Percentiles rank a stretch among this genome's conserved stretches.
phyloP scores from a whole-genome alignment of 2,113 vertebrate species.

The Illadopsis cleaveri region DNA sequence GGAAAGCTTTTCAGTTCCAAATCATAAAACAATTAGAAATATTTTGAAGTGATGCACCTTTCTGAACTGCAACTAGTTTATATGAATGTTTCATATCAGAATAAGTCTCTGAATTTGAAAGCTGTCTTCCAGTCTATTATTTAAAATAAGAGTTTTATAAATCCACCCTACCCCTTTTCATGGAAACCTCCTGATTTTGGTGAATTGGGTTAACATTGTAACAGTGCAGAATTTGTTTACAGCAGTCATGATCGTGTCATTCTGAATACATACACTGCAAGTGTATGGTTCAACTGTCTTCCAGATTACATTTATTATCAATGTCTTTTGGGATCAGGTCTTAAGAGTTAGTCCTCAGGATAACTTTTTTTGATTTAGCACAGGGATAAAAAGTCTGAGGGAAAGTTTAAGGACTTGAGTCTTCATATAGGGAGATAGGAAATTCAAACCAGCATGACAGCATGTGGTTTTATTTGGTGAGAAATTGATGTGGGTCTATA shows the following conservation, averaged over 20 bases:
- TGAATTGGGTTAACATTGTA: not conserved
- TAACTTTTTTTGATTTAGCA: not conserved
- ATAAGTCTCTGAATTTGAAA: not conserved
- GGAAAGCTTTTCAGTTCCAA: not conserved
- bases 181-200: not conserved
- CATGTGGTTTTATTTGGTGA: not conserved
- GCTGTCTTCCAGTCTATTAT: not conserved
- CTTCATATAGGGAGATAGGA: rapidly evolving
- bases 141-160: not conserved
- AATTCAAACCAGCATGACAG: not conserved
- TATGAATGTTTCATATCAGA: not conserved
- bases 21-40: not conserved
- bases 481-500: not conserved
- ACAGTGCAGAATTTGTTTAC: not conserved
- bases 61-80: not conserved
- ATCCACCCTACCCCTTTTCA: not conserved
- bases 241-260: not conserved
- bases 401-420: not conserved
- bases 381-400: not conserved
- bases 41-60: not conserved
- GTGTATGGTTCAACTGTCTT: not conserved
- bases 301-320: not conserved
- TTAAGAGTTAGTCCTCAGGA: not conserved
- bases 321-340: not conserved
- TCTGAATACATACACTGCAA: not conserved